Conservation (phyloP, 2,113 vertebrate genomes). For the Grus americana region DNA sequence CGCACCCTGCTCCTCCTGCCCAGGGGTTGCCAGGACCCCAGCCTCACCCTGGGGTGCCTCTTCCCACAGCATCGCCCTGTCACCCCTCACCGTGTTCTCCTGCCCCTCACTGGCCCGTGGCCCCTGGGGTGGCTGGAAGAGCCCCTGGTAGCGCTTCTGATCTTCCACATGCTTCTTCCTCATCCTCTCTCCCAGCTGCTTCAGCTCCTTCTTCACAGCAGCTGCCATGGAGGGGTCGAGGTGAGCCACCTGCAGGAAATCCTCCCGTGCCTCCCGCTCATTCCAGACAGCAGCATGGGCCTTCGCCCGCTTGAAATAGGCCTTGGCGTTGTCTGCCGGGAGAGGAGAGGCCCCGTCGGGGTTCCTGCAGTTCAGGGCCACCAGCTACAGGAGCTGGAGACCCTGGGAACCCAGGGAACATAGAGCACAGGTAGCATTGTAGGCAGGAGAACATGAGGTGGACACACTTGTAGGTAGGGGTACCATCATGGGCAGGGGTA, state of each 20-base stretch:
- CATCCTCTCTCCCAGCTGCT: conserved; percentile 79
- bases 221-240: conserved; percentile 76
- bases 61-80: accelerated
- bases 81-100: not conserved
- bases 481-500: not conserved
- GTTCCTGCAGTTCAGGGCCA: not conserved
- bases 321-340: conserved; percentile 81
- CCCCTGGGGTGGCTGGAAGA: conserved; percentile 34
- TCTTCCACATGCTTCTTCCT: conserved; percentile 86
- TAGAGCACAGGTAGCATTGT: too few relatives aligned
- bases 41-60: not conserved
- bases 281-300: conserved; percentile 86
- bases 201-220: conserved; percentile 76
- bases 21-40: not conserved
- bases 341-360: not conserved
- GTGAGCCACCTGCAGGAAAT: conserved; percentile 78
- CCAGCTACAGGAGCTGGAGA: not conserved
- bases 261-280: conserved; percentile 76
- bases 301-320: conserved; percentile 87
- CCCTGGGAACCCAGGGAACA: not conserved
- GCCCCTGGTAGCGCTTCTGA: conserved; percentile 81
- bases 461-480: not conserved
- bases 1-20: not conserved
- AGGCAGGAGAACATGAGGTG: too few relatives aligned
- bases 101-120: not conserved